Base-by-base conservation (phyloP, 1,140 invertebrate genomes). In the Zaprionus kolodkinae region DNA sequence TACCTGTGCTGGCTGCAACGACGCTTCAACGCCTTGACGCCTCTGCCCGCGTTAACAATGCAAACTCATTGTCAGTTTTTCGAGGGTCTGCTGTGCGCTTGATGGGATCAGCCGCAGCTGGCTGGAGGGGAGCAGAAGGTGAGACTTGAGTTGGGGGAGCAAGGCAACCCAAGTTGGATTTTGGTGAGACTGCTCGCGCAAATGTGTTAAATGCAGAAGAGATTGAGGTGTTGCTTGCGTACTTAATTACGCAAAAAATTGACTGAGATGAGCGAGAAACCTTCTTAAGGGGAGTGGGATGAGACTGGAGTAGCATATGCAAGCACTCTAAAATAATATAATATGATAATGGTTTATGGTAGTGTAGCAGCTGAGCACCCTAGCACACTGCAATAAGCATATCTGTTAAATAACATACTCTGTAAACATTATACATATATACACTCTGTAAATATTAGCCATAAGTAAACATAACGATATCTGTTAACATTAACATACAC, bases 21-120 rank as follows among this genome's bases (percentile, higher is more conserved):
- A 65, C 45, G 84, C 84, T 87, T 75, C 77, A 87, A 87, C 84
- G 81, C 84, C 85, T 84, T 72, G 78, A 33, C 70, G 35, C 48
- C 33, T 36, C 43, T 65, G 70, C 60, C 60, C 67, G 56, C 71
- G 79, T 87, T 87, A 87, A 87, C 84, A 89, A 84, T 88, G 84
- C 85, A 87, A 88, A 87, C 77, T 89, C 84, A 84, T 87, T 88
- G 84, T 87, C 84, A 88, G 84, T 76, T 75, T 81, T 78, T 67
- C n/a, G 45, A 54, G 60, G 36, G 65, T 68, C 36, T 61, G 48
- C 30, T 57, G 33, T 30, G 54, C 40, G 30, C 38, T 35, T 57
- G 63, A 66, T 67, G 62, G 78, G 48, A 52, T 66, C 61, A 64
- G 72, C 75, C 69, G 64, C 69, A 76, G 52, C 30, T 36, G 25